Conservation (phyloP, 2,888 invertebrate species). For the Gastrophysa polygoni region DNA sequence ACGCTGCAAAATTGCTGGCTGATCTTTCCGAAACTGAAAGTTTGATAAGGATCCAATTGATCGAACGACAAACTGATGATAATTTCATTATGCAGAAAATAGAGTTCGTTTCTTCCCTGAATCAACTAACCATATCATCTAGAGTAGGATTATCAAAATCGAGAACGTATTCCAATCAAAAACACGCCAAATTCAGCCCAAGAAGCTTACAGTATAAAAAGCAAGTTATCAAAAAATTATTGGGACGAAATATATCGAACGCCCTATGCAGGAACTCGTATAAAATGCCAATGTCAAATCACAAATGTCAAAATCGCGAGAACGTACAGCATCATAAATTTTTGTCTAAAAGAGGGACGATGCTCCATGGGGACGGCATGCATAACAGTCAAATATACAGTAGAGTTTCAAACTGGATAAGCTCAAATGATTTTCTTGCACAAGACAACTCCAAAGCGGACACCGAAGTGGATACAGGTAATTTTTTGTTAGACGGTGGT, state of each 20-base stretch:
- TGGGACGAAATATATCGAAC: neutral
- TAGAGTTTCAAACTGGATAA: slow-evolving; percentile 53
- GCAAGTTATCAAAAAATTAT: neutral
- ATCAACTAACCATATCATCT: slow-evolving; percentile 37
- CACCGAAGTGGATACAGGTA: slow-evolving; percentile 36
- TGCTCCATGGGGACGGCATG: slow-evolving; percentile 36
- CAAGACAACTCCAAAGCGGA: slow-evolving; percentile 33
- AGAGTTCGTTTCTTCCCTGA: slow-evolving; percentile 34
- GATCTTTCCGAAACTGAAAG: neutral
- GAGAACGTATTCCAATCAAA: neutral
- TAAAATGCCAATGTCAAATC: slow-evolving; percentile 8
- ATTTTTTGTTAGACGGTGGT: too few relatives aligned
- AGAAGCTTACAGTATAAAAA: neutral
- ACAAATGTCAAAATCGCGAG: slow-evolving; percentile 14
- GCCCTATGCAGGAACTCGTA: neutral
- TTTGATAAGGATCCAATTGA: slow-evolving; percentile 31
- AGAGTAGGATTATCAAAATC: slow-evolving; percentile 10
- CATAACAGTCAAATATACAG: slow-evolving; percentile 43
- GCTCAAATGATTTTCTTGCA: slow-evolving; percentile 49
- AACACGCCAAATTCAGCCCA: neutral
- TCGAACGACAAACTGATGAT: slow-evolving; percentile 33
- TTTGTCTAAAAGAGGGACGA: slow-evolving; percentile 36
- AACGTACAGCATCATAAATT: slow-evolving; percentile 26
- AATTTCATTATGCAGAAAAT: slow-evolving; percentile 32
- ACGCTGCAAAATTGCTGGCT: neutral